These are phyloP conservation scores for Latheticus oryzae DNA, from an alignment of 2,888 invertebrate genomes.

Conservation along the genomic window DNA sequence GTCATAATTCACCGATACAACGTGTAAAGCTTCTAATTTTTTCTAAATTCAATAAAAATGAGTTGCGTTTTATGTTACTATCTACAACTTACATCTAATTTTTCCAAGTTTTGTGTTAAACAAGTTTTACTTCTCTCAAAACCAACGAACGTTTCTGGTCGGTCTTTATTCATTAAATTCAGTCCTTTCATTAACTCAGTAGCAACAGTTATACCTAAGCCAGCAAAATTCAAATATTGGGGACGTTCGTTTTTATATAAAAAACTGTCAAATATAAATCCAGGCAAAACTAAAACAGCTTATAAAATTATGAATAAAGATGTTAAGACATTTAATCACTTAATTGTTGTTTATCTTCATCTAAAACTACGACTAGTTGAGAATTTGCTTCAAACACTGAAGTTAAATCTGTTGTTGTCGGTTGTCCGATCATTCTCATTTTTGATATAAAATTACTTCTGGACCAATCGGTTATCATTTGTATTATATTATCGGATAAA, in stretches of 20 bases:
- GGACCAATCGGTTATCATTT: slow-evolving; percentile 8
- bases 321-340: not conserved
- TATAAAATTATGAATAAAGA: slow-evolving; percentile 1
- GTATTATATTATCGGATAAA: slow-evolving; percentile 8
- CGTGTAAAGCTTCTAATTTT: not conserved
- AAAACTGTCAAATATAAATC: not conserved
- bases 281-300: slow-evolving; percentile 18
- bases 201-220: slow-evolving; percentile 6
- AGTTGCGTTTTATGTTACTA: too few relatives aligned
- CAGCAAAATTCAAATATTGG: slow-evolving; percentile 12
- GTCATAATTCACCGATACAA: not conserved
- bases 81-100: slow-evolving; percentile 10
- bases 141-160: not conserved
- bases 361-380: not conserved
- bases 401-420: not conserved
- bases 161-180: not conserved
- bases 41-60: not conserved
- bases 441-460: slow-evolving; percentile 5
- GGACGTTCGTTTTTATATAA: slow-evolving; percentile 1
- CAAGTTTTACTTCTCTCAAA: slow-evolving; percentile 11
- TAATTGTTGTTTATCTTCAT: not conserved
- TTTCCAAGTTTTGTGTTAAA: slow-evolving; percentile 5
- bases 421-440: slow-evolving; percentile 23
- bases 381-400: not conserved
- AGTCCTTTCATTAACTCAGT: slow-evolving; percentile 2